Evolutionary conservation across 1,140 invertebrate species (phyloP), one percentile per base, ranked within the genome.

Genomic region (Trichonephila clavipes): DNA sequence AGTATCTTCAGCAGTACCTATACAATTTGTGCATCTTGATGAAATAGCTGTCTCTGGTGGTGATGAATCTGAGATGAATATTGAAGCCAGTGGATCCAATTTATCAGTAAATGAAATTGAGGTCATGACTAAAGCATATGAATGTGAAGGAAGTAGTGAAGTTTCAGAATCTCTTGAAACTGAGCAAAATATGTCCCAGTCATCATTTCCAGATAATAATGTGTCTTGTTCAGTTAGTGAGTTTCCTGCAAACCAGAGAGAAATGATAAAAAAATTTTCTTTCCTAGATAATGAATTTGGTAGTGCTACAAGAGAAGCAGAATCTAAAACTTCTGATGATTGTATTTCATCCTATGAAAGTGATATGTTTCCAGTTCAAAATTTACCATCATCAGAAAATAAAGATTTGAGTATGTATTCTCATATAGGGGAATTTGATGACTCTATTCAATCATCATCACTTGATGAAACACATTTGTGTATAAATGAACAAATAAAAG

Each of bases 191-290:
- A 18, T 83, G 14, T 64, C 61, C 0, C 51, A 90, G 12, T 81
- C 77, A 8, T 58, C 59, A 34, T 24, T 69, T 58, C 10, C 21
- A 16, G 77, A 82, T 40, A 62, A 62, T 58, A 82, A 62, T 44
- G 89, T 90, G 6, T 90, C 89, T 62, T 90, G 89, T 62, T 90
- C 89, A 61, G 51, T 62, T 61, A 40, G 19, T 58, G 72, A 90
- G 10, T 81, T 61, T 19, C 7, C 72, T 62, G 24, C 69, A 40
- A 82, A 61, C 28, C 21, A 90, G 1, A 61, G 28, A 21, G 18
- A 1, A 19, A 34, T 88, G 12, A 58, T 62, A 8, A 82, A 19
- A 21, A 90, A 81, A 8, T 90, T 82, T 77, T 24, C 64, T 21
- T 82, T 82, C 44, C 34, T 61, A 6, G 58, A 64, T 10, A 82